Evolutionary conservation across 2,888 invertebrate genomes (phyloP).

Genomic region (Nemotelus pantherinus): DNA sequence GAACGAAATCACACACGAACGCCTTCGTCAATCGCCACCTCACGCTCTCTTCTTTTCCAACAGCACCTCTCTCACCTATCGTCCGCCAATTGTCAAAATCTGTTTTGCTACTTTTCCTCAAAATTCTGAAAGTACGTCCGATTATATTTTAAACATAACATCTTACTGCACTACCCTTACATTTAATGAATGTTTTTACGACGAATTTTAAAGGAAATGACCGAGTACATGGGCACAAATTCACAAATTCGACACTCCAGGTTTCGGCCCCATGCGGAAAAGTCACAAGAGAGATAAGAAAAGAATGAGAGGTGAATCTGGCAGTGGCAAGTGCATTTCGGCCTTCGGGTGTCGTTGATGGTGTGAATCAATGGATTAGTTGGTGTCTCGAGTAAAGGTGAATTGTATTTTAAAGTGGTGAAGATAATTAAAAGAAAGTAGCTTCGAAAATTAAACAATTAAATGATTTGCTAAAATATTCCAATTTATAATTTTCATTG

Average conservation of each 20-base stretch:
- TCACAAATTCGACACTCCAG: neutral
- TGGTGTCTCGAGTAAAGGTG: slow-evolving; percentile 3
- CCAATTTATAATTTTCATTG: too few species aligned
- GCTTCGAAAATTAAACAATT: too few species aligned
- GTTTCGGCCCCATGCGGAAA: neutral
- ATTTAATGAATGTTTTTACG: neutral
- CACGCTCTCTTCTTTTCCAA: neutral
- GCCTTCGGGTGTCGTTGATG: neutral
- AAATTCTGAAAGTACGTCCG: neutral
- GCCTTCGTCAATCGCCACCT: neutral
- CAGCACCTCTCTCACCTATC: neutral
- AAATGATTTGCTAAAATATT: too few species aligned
- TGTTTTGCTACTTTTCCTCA: neutral
- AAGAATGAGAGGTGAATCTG: neutral
- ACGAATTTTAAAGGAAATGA: slow-evolving; percentile 35
- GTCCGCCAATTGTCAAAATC: neutral
- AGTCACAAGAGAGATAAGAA: neutral
- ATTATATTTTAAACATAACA: neutral
- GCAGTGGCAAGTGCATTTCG: neutral
- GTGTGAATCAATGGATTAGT: neutral
- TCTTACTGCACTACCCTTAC: neutral
- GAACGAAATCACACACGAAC: slow-evolving; percentile 44
- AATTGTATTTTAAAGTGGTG: too few species aligned
- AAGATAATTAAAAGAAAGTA: too few species aligned
- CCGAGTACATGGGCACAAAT: slow-evolving; percentile 28